Evolutionary conservation across 2,888 invertebrate species (phyloP).

Genomic region (Cetonia aurata): DNA sequence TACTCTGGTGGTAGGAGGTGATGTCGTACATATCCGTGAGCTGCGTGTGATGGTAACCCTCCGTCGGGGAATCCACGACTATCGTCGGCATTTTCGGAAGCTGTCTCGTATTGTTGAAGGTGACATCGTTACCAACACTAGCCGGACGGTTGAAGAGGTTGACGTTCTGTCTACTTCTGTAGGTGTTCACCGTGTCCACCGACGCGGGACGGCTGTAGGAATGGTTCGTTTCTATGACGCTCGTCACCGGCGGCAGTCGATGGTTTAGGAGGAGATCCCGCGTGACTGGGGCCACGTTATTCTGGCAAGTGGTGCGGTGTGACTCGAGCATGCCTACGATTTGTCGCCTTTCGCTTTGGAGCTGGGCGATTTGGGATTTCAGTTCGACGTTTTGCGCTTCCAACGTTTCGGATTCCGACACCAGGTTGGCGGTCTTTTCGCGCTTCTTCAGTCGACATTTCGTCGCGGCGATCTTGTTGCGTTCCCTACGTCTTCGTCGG

Average conservation of each 20-base stretch:
- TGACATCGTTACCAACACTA: constrained; percentile 54
- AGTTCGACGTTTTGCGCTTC: constrained; percentile 88
- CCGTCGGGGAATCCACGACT: constrained; percentile 67
- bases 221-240: constrained; percentile 62
- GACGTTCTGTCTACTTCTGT: constrained; percentile 54
- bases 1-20: constrained; percentile 49
- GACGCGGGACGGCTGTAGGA: constrained; percentile 62
- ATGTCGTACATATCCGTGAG: constrained; percentile 69
- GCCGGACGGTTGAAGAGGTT: constrained; percentile 59
- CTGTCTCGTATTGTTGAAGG: constrained; percentile 55
- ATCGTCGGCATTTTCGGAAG: constrained; percentile 64
- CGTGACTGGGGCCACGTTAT: constrained; percentile 62
- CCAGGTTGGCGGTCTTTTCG: constrained; percentile 86
- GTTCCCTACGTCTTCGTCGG: constrained; percentile 85
- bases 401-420: constrained; percentile 87
- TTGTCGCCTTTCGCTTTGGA: constrained; percentile 83
- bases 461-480: constrained; percentile 95
- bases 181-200: constrained; percentile 44
- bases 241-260: constrained; percentile 61
- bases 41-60: constrained; percentile 69
- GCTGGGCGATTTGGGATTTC: constrained; percentile 84
- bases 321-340: constrained; percentile 83
- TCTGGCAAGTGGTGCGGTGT: constrained; percentile 80
- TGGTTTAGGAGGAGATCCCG: constrained; percentile 57
- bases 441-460: constrained; percentile 95